Evolutionary conservation across 2,797 vertebrate species (phyloP), one percentile per base, ranked within the genome.

Genomic region (Leptatherina wallacei): DNA sequence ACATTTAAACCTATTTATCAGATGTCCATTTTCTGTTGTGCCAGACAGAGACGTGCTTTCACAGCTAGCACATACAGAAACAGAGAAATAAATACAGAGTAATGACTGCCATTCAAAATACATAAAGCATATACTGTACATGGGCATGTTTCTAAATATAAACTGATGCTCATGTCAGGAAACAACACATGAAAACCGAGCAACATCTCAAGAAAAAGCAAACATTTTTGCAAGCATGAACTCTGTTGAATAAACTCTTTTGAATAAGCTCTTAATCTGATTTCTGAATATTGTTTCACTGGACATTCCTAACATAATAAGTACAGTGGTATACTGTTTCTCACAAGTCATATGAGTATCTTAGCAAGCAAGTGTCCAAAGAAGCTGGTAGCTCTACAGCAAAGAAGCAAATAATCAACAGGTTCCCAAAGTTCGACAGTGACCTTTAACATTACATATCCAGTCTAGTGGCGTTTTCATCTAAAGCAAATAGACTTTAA

Each of bases 311-410:
- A 36, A 36, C 35, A 36, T 36, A 6, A 36, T 4, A 4, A 36
- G 35, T 36, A 36, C 35, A 36, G 35, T 36, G 35, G 35, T 36
- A 36, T 6, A 4, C 35, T 36, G 8, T 10, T 36, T 8, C 3
- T 36, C 35, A 10, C 35, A 62, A 65, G 32, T 4, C 61, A 57
- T 22, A 14, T 6, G 1, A 54, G 22, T 24, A 9, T 32, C 32
- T 33, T n/a, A 56, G 63, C 47, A 77, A 27, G 24, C 9, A 55
- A 13, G 8, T 47, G 47, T 51, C 57, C 30, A 58, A 61, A 65
- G 42, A 36, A 3, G 6, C 30, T 32, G 2, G 20, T 51, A 22
- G 42, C 30, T 67, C 55, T 29, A 36, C 18, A 32, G 12, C 3
- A 44, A 38, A 58, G 69, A 36, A 44, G 24, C 24, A 57, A 29